Evolutionary conservation across 2,797 vertebrate species (phyloP), one percentile per base, ranked within the genome.

Genomic region (Tapirus indicus): DNA sequence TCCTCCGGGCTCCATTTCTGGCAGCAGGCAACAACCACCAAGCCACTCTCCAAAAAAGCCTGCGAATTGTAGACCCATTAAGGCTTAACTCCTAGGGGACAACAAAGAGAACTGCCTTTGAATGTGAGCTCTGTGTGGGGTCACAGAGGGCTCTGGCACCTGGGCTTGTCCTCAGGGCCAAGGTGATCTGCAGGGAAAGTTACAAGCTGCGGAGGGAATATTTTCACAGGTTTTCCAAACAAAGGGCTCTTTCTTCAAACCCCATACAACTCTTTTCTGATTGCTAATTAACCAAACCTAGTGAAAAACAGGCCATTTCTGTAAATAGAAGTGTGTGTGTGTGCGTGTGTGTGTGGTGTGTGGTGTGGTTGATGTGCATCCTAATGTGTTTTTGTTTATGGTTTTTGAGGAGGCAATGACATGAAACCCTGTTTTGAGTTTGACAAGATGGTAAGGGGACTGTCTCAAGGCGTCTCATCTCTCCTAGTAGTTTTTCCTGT

Each of bases 41-140:
- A 97, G 97, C 97, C 95, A 91, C 92, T 98, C 98, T 98, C 97
- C 96, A 21, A 79, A 90, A 98, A 96, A 95, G 97, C 96, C 91
- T 93, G 97, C 97, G 96, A 96, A 95, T 90, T 98, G 89, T 97
- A 98, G 98, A 97, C 94, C 97, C 97, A 98, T 98, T 98, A 98
- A 98, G 94, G 96, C 79, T 94, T 97, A 97, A 98, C 96, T 98
- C 97, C 84, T 97, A 23, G 54, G 91, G 98, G 97, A 98, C 98
- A 98, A 95, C 86, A 97, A 92, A 98, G 97, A 98, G 97, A 2
- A 9, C 85, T 97, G 97, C 91, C 94, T 98, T 97, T 97, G 92
- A 93, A 97, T 97, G 85, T 16, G 96, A 96, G 88, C 87, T 94
- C 79, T 98, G 97, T 97, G 98, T 98, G 97, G 96, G 96, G 97